phyloP scores from a whole-genome alignment of 2,797 vertebrate species.

The Sebastes jordani region DNA sequence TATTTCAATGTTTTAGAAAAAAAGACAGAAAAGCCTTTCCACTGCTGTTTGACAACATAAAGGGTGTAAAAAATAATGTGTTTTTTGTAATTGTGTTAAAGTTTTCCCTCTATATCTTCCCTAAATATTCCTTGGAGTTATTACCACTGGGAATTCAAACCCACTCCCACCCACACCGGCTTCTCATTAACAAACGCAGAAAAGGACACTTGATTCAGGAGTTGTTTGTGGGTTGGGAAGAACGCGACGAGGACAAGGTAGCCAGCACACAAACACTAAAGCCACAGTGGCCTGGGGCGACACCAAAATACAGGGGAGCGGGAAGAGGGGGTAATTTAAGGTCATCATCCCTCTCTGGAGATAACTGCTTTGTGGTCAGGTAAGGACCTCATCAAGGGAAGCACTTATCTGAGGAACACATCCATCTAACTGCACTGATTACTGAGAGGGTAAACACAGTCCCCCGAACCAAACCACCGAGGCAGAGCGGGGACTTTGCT shows the following conservation, averaged over 20 bases:
- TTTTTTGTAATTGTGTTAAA: constrained; percentile 4
- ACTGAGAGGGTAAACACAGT: constrained; percentile 60
- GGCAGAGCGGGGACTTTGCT: constrained; percentile 13
- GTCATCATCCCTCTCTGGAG: constrained; percentile 44
- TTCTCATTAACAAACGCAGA: constrained; percentile 42
- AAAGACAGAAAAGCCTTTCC: not conserved
- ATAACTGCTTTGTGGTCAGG: constrained; percentile 63
- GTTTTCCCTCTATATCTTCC: not conserved
- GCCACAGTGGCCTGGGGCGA: constrained; percentile 26
- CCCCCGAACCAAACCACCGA: constrained; percentile 39
- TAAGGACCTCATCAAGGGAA: constrained; percentile 59
- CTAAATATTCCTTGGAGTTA: constrained; percentile 22
- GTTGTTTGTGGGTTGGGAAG: constrained; percentile 7
- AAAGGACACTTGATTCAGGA: constrained; percentile 29
- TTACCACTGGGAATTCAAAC: constrained; percentile 17
- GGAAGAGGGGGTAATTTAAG: constrained; percentile 55
- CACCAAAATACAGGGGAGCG: constrained; percentile 54
- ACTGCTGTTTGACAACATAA: not conserved
- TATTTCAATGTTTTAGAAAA: not conserved
- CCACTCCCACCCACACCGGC: constrained; percentile 16
- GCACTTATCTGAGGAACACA: constrained; percentile 61
- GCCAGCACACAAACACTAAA: constrained; percentile 15
- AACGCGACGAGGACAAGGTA: constrained; percentile 1
- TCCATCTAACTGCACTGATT: constrained; percentile 60
- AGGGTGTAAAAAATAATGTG: not conserved